phyloP scores from a whole-genome alignment of 1,140 invertebrate species.

The Akabosia matsudoensis region DNA sequence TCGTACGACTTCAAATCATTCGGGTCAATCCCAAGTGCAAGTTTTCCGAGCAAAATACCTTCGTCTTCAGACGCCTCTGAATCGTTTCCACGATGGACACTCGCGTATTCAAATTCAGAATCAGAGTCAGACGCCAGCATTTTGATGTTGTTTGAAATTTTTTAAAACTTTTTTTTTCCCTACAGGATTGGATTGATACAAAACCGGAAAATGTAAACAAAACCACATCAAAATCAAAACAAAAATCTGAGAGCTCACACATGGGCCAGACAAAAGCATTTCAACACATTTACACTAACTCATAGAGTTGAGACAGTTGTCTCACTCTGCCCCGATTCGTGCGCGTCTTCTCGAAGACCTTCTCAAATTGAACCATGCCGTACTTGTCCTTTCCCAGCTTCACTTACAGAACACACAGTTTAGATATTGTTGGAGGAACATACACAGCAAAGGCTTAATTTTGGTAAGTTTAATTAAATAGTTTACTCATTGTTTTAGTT shows the following conservation, averaged over 20 bases:
- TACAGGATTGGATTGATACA: too few species aligned
- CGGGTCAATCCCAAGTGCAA: conserved; percentile 15
- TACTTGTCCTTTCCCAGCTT: background rate
- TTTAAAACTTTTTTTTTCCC: too few species aligned
- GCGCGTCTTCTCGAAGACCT: background rate
- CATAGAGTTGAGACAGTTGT: background rate
- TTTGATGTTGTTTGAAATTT: too few species aligned
- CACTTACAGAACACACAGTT: background rate
- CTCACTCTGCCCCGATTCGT: background rate
- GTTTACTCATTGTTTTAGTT: background rate
- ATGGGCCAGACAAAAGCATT: too few species aligned
- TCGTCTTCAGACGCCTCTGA: background rate
- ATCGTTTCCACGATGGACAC: background rate
- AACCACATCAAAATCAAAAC: too few species aligned
- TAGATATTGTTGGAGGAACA: background rate
- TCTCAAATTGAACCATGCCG: background rate
- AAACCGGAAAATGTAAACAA: too few species aligned
- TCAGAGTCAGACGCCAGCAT: conserved; percentile 1
- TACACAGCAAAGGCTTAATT: background rate
- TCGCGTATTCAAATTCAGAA: background rate
- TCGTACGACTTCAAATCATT: conserved; percentile 33
- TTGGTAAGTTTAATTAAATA: background rate
- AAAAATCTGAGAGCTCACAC: too few species aligned
- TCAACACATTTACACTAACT: too few species aligned
- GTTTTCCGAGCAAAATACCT: background rate